Base-by-base conservation (phyloP, 2,113 vertebrate genomes). In the Chrysemys picta region DNA sequence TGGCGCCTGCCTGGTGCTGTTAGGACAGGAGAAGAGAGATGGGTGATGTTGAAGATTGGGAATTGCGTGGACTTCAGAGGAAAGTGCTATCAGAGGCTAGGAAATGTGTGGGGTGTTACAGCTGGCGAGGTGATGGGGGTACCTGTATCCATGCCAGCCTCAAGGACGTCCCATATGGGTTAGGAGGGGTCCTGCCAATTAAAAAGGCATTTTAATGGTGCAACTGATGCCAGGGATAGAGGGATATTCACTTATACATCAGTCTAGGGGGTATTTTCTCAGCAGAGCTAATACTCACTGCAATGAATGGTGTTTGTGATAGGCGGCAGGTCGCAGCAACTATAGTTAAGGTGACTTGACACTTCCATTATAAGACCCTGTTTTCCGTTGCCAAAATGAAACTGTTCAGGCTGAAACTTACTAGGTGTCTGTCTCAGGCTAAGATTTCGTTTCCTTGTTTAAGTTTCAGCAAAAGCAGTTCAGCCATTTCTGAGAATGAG, bases 211-310 rank as follows among this genome's bases (percentile, higher is more conserved):
- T 29, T n/a, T 78, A 81, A 59, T 81, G n/a, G n/a, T 5, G 47
- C 35, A 38, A 19, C 1, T 0, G 1, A 2, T 2, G 17, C 42
- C 8, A 5, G 56, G 42, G 62, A 75, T 42, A 72, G 13, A 54
- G 7, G 21, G 9, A 27, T 82, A n/a, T 49, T 17, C 42, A 22
- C 45, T 0, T 0, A 38, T 3, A 45, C 11, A 0, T 5, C 0
- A 0, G 21, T 38, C 62, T 49, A 38, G 65, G 49, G 16, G 2
- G 3, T 29, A 87, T 21, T 29, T 56, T 13, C 57, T 79, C 38
- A 29, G 50, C 80, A 87, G 54, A 80, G 50, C n/a, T 3, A 0
- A 69, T 12, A 79, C 62, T 57, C 79, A 27, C 7, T 0, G 1
- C 12, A 75, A 80, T 50, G 78, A 81, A 80, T 0, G 69, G 24